Conservation (phyloP, 2,113 vertebrate species). For the Sylvilagus bachmani region DNA sequence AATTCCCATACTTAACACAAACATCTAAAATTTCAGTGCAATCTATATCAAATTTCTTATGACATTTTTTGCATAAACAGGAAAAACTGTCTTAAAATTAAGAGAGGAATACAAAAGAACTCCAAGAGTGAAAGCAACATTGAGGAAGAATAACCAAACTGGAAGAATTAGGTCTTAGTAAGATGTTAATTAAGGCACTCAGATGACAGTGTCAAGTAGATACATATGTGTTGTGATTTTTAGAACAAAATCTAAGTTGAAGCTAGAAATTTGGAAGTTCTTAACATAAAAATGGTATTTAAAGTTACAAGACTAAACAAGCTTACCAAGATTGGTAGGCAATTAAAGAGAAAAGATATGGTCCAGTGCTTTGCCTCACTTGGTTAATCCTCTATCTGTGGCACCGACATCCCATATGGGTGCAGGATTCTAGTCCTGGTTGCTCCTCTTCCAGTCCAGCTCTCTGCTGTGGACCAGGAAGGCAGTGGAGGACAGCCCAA, state of each 20-base stretch:
- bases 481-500: too few species aligned
- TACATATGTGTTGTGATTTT: neutral
- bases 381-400: too few species aligned
- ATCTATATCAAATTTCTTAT: neutral
- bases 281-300: neutral
- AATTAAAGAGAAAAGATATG: too few species aligned
- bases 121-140: neutral
- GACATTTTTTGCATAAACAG: neutral
- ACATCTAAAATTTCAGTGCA: neutral
- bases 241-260: neutral
- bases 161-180: neutral
- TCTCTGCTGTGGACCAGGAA: too few species aligned
- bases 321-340: neutral
- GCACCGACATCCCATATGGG: too few species aligned
- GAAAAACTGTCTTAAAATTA: neutral
- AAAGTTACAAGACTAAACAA: neutral
- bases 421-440: too few species aligned
- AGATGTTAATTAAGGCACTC: neutral
- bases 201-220: neutral
- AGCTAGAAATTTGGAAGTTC: neutral
- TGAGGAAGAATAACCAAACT: neutral
- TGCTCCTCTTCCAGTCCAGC: too few species aligned
- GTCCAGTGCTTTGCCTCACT: too few species aligned
- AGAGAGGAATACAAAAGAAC: neutral
- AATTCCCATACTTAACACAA: neutral